Base-by-base conservation (phyloP, 2,888 invertebrate genomes). In the Tineola bisselliella region DNA sequence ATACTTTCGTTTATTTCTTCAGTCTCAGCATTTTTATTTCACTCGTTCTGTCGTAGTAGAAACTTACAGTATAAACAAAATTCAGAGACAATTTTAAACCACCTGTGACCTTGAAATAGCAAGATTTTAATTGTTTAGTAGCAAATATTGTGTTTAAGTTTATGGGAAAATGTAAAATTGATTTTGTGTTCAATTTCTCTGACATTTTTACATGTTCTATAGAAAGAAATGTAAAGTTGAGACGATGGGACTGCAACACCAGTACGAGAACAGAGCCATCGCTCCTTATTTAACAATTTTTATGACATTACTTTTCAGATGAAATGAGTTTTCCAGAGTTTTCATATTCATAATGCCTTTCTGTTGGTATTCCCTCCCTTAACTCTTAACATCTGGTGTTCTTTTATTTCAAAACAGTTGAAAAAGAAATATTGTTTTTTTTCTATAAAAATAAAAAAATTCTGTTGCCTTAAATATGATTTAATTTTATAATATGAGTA, bases 1-100 rank as follows among this genome's bases (percentile, higher is more conserved):
- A 82, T 83, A 81, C 82, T 82, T 82, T 82, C 77, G 76, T 84
- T 84, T 84, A 83, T 84, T 81, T 81, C 76, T 79, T 77, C 74
- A 74, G 77, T 74, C 76, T 75, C 72, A 69, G 74, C 74, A 71
- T 81, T 84, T 82, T 83, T 84, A 82, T 83, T 82, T 80, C 68
- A 72, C 75, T 75, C 75, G 73, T 74, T 75, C 73, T 69, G 73
- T 73, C 70, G 72, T 73, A 69, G 70, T 74, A 72, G 60, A 48
- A 71, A 69, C 67, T 65, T 68, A 68, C 68, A 79, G 75, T 68
- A 67, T 61, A 65, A 66, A 66, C 66, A 69, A 67, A 65, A 43
- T 59, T 62, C 66, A 77, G 76, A 77, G 72, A 64, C 38, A 18
- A 19, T 62, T 61, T 57, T 58, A 18, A 54, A 25, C 1, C 25